Evolutionary conservation across 2,888 invertebrate species (phyloP), one percentile per base, ranked within the genome.

Genomic region (Cosmopolites sordidus): DNA sequence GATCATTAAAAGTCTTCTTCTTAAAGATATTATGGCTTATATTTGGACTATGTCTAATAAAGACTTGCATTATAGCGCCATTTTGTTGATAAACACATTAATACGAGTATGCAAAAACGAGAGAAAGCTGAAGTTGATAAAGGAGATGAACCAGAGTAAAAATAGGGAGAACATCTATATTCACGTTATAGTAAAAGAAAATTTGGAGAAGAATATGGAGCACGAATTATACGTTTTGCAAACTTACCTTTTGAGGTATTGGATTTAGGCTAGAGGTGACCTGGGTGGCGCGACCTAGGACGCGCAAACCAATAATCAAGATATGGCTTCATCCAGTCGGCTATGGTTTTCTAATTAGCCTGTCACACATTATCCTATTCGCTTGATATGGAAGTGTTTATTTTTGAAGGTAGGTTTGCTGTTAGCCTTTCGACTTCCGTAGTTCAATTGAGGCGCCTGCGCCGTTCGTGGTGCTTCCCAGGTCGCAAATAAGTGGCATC

Each of bases 181-280:
- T 30, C 38, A 60, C 40, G 61, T 69, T 8, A 68, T 68, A 8
- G 44, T 50, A 9, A 40, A 46, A n/a, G 60, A 60, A 3, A 58
- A 60, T 30, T 48, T 66, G 12, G 64, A 65, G 16, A 63, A 59
- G 38, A 60, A 60, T 17, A 69, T 70, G 60, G 69, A 70, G 16
- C 70, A 68, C 47, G 70, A 73, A 57, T 54, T 73, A 11, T 73
- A 71, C 51, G 65, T 72, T 39, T 65, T 69, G 52, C 73, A 73
- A 54, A 70, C 71, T 0, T 67, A 66, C 47, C 57, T 72, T 18
- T 58, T 73, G 29, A 71, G 71, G 71, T 71, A 68, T 12, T 33
- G n/a, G n/a, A n/a, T n/a, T n/a, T n/a, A n/a, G n/a, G n/a, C n/a
- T n/a, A n/a, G n/a, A n/a, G n/a, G n/a, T n/a, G n/a, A n/a, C n/a